Evolutionary conservation across 2,888 invertebrate species (phyloP).

Genomic region (Hypolimnas misippus): DNA sequence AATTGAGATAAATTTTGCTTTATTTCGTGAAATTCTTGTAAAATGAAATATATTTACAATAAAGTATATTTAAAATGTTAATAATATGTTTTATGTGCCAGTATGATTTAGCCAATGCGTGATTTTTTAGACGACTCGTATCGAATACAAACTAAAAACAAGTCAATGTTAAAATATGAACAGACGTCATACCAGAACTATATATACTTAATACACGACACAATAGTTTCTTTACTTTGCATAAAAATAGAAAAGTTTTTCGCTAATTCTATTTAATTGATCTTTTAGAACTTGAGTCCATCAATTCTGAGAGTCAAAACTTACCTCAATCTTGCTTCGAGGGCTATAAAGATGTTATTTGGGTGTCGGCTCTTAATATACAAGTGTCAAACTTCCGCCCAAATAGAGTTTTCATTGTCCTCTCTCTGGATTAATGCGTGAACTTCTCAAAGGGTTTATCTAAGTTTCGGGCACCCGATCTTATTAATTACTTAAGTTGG

Average conservation of each 20-base stretch:
- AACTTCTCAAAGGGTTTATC: slow-evolving; percentile 72
- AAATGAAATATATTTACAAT: neutral
- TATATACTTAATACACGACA: too few species aligned
- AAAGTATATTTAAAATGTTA: neutral
- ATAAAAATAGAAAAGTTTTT: too few species aligned
- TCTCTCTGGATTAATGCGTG: slow-evolving; percentile 71
- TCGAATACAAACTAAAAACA: too few species aligned
- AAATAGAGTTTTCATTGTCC: slow-evolving; percentile 56
- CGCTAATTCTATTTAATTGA: too few species aligned
- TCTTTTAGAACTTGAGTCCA: neutral
- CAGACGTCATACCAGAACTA: too few species aligned
- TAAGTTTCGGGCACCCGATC: slow-evolving; percentile 45
- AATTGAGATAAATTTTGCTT: neutral
- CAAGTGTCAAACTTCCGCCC: slow-evolving; percentile 40
- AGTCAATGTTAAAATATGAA: too few species aligned
- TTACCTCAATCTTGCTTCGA: neutral
- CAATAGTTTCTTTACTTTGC: too few species aligned
- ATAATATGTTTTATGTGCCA: too few species aligned
- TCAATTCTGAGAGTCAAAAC: neutral
- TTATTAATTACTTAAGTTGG: slow-evolving; percentile 76
- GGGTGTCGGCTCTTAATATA: slow-evolving; percentile 36
- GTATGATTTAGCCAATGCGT: too few species aligned
- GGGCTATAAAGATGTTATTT: slow-evolving; percentile 4
- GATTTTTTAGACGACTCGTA: too few species aligned
- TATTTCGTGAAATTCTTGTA: neutral